These are phyloP conservation scores for Acanthurus lineatus DNA, from an alignment of 2,797 vertebrate genomes.

Conservation along the genomic window DNA sequence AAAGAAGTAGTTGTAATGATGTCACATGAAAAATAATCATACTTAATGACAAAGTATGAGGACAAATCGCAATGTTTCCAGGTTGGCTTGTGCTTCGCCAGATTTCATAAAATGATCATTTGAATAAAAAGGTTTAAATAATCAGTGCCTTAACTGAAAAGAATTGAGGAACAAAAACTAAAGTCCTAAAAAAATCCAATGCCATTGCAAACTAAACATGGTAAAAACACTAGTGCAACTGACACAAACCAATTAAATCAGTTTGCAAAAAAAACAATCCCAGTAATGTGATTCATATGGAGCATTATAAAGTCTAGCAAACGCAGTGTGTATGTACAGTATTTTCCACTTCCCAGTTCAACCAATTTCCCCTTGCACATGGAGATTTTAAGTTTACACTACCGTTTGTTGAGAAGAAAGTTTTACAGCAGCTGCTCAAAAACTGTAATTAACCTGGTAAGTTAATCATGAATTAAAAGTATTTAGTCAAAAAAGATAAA, in stretches of 20 bases:
- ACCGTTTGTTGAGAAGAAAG: conserved; percentile 3
- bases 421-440: conserved; percentile 17
- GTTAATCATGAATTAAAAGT: conserved; percentile 53
- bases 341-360: conserved; percentile 2
- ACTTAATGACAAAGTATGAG: conserved; percentile 40
- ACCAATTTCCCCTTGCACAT: conserved; percentile 2
- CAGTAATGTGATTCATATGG: conserved; percentile 15
- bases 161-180: conserved; percentile 30
- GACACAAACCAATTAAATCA: conserved; percentile 15
- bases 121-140: conserved; percentile 47
- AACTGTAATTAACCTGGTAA: conserved; percentile 54
- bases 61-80: conserved; percentile 25
- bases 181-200: background rate
- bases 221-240: conserved; percentile 29
- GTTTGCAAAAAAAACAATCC: conserved; percentile 15
- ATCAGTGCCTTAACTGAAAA: conserved; percentile 25
- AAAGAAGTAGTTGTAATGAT: conserved; percentile 21
- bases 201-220: conserved; percentile 12
- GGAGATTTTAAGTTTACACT: conserved; percentile 1
- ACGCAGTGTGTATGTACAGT: conserved; percentile 7
- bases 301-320: conserved; percentile 14
- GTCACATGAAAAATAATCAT: conserved; percentile 50
- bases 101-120: conserved; percentile 41
- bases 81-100: conserved; percentile 18
- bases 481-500: background rate